Percentiles rank a stretch among this genome's conserved stretches.
Evolutionary conservation across 2,888 invertebrate genomes (phyloP).

Genomic region (Hydrotaea cyrtoneurina): DNA sequence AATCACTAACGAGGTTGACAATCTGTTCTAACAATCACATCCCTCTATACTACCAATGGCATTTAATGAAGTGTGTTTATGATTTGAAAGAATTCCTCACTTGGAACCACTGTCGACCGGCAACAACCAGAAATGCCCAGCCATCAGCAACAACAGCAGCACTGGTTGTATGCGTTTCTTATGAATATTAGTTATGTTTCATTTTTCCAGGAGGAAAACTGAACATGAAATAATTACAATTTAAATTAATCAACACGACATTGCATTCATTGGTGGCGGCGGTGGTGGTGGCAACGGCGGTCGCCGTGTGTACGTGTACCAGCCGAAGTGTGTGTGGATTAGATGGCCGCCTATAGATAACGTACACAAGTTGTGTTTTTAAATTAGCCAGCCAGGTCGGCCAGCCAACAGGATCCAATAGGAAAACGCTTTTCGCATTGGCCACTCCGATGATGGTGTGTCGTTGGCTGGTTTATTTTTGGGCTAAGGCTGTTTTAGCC

Average conservation of each 20-base stretch:
- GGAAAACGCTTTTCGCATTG: not conserved
- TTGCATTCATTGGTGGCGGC: slow-evolving; percentile 40
- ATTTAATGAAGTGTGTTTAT: no score
- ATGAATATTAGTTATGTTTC: slow-evolving; percentile 66
- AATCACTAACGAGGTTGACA: no score
- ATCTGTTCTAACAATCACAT: no score
- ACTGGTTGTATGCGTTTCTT: slow-evolving; percentile 64
- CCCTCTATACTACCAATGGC: no score
- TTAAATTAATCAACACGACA: slow-evolving; percentile 74
- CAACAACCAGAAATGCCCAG: not conserved
- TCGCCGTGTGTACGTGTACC: not conserved
- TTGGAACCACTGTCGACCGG: not conserved
- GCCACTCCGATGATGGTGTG: slow-evolving; percentile 6
- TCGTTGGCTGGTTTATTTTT: slow-evolving; percentile 24
- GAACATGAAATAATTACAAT: slow-evolving; percentile 74
- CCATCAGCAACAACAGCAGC: slow-evolving; percentile 5
- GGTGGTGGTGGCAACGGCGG: slow-evolving; percentile 4
- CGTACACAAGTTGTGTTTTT: slow-evolving; percentile 27
- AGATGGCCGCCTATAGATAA: slow-evolving; percentile 61
- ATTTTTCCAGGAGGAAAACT: slow-evolving; percentile 58
- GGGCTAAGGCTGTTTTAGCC: not conserved
- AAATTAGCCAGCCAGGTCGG: slow-evolving; percentile 22
- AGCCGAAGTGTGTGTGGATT: not conserved
- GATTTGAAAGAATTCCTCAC: no score
- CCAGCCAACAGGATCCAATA: slow-evolving; percentile 21